Evolutionary conservation across 1,140 invertebrate genomes (phyloP), one percentile per base, ranked within the genome.

Genomic region (Drosophila paulistorum): DNA sequence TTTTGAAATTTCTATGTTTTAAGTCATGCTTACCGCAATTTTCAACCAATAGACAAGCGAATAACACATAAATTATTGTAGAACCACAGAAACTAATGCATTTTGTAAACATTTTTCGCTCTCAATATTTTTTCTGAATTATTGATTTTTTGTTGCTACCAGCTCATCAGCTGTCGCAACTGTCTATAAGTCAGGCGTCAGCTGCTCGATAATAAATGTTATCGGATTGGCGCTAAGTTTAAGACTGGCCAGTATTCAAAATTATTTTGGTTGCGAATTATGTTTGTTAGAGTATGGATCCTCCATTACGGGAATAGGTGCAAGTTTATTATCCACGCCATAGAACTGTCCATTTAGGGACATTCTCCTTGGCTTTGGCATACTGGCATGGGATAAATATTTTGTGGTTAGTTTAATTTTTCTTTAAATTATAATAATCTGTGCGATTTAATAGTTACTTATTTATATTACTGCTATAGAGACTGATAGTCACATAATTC

Each of bases 91-190:
- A 78, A 68, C 82, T 78, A 81, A 73, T 75, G 68, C 68, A 87
- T 87, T 84, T 87, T 89, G 84, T 89, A 84, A 87, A 87, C 84
- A 89, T 86, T 86, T 89, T 83, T 83, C 83, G 65, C 81, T 80
- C 63, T 69, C 83, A 79, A 77, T 79, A 79, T 55, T 68, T 70
- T 71, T 71, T 87, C 64, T 59, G 54, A 54, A 80, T 60, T 79
- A 79, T 87, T 63, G 72, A 82, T 71, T 58, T 73, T 68, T 42
- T 65, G 45, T 65, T 3, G 55, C 42, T 5, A 9, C 10, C 61
- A 64, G 35, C 33, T 51, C 55, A 37, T 37, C 35, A 37, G 35
- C 35, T 37, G 35, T 1, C 35, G 9, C 35, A 37, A 37, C 35
- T 37, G 35, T 37, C 35, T 37, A 37, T 37, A 37, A 37, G 5